Conservation (phyloP, 2,113 vertebrate genomes). For the Cyrtonyx montezumae region DNA sequence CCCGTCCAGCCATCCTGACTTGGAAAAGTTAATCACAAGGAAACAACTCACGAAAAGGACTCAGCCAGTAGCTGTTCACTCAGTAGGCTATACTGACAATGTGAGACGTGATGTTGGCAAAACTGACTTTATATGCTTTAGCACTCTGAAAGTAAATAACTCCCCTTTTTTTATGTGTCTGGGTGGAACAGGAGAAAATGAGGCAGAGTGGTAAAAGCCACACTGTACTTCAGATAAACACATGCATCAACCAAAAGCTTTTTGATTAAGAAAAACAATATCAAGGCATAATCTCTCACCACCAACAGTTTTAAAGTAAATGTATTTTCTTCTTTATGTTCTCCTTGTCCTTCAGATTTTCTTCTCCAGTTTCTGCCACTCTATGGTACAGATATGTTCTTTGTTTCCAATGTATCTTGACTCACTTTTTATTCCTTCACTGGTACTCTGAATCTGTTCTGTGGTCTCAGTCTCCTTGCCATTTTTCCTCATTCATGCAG, state of each 20-base stretch:
- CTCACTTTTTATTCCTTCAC: not conserved
- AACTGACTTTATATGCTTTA: not conserved
- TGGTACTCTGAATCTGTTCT: not conserved
- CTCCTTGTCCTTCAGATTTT: not conserved
- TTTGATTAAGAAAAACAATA: not conserved
- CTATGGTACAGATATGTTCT: not conserved
- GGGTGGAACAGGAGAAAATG: not conserved
- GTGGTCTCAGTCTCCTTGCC: not conserved
- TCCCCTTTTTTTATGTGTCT: not conserved
- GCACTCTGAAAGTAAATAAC: not conserved
- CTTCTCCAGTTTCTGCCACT: not conserved
- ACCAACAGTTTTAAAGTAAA: not conserved
- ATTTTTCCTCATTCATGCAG: not conserved
- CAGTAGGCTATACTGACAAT: not conserved
- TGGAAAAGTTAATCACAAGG: not conserved
- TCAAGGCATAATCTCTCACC: not conserved
- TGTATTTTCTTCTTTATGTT: not conserved
- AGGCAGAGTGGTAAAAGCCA: not conserved
- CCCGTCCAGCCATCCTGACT: not conserved
- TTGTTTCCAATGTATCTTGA: not conserved
- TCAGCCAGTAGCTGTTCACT: not conserved
- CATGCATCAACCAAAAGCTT: not conserved
- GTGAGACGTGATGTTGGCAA: not conserved
- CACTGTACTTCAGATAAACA: not conserved
- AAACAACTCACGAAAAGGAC: not conserved